These are phyloP conservation scores for Denticeps clupeoides DNA, from an alignment of 2,797 vertebrate genomes.

Conservation along the genomic window DNA sequence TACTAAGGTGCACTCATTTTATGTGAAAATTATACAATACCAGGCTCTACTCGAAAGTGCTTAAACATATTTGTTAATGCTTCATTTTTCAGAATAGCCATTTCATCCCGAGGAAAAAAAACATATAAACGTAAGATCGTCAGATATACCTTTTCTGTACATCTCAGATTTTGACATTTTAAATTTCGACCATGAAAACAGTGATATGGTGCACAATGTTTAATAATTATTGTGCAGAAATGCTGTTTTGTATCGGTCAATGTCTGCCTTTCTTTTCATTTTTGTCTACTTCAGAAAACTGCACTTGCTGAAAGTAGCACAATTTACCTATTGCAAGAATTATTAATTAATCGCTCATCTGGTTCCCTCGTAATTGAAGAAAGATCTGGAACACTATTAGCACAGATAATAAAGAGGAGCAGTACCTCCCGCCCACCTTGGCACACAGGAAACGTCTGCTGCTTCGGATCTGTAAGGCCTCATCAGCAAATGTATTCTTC, in stretches of 20 bases:
- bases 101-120: conserved; percentile 40
- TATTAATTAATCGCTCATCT: conserved; percentile 68
- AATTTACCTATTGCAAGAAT: conserved; percentile 61
- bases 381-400: conserved; percentile 64
- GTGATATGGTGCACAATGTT: too few relatives aligned
- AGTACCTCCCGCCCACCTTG: conserved; percentile 58
- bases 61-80: conserved; percentile 55
- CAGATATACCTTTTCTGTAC: background rate
- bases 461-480: conserved; percentile 49
- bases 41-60: conserved; percentile 53
- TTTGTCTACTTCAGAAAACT: conserved; percentile 36
- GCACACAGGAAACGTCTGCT: conserved; percentile 40
- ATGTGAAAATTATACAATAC: conserved; percentile 68
- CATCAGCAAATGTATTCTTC: conserved; percentile 72
- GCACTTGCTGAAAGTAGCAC: conserved; percentile 60
- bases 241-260: conserved; percentile 49
- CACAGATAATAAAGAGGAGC: conserved; percentile 59
- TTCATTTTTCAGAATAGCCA: conserved; percentile 56
- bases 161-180: too few relatives aligned
- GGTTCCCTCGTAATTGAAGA: conserved; percentile 60
- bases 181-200: too few relatives aligned
- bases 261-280: conserved; percentile 38
- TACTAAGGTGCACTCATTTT: conserved; percentile 57
- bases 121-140: conserved; percentile 4
- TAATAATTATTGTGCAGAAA: too few relatives aligned